Base-by-base conservation (phyloP, 2,888 invertebrate species). In the Eupithecia abbreviata region DNA sequence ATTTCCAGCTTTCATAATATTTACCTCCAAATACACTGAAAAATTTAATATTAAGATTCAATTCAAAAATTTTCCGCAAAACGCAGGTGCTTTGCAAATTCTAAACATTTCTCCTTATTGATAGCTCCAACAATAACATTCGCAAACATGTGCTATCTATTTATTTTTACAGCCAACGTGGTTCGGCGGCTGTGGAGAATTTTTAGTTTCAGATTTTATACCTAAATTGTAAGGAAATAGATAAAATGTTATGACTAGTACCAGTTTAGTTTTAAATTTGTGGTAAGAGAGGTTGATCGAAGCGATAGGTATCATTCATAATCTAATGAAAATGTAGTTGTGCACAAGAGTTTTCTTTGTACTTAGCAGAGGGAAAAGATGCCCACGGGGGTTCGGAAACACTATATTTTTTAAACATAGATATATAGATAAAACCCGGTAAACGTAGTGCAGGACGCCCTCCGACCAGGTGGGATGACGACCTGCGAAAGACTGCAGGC, bases 71-170 rank as follows among this genome's bases (percentile, higher is more conserved):
- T 72, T 70, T 74, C 69, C 18, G 71, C 77, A 79, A 80, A 79
- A 74, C 80, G 80, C 79, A 82, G 82, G 80, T 80, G 82, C 79
- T 78, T 77, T 75, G 79, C 76, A 65, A 81, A 79, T 49, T 71
- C 77, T 73, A 69, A 80, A 76, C 77, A 78, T 77, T 77, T 79
- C 77, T 77, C 67, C 76, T 72, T 78, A 72, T 76, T 80, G 81
- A 82, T 81, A 79, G 80, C 78, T 71, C 75, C 77, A 80, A 82
- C 82, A 82, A 81, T 81, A 82, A 81, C 80, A 81, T 80, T 81
- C 41, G 79, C 76, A 70, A 80, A 80, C 80, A 76, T 80, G 79
- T 76, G 79, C 71, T 55, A 30, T 72, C 80, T 80, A 75, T 82
- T 78, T 81, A 81, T 81, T 81, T 80, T 81, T 80, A 81, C 68